phyloP scores from a whole-genome alignment of 2,888 invertebrate species.

The Cataglyphis albicans region DNA sequence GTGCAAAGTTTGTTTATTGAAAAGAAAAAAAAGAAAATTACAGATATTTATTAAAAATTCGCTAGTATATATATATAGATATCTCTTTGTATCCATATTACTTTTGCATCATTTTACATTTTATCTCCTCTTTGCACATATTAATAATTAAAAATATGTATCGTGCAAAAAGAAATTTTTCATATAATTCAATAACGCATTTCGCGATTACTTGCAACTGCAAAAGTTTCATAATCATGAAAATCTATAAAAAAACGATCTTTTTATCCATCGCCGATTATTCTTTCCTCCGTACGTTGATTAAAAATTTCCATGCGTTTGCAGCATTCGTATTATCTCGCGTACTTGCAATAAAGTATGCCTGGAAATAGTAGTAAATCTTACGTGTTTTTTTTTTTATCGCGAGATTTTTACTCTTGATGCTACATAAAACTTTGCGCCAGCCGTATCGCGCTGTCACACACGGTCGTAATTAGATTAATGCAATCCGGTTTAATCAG shows the following conservation, averaged over 20 bases:
- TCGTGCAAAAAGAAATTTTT: not conserved
- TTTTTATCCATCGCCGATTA: conserved; percentile 23
- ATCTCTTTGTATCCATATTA: not conserved
- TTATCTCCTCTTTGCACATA: too few relatives aligned
- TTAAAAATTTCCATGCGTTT: conserved; percentile 40
- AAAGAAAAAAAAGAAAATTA: not conserved
- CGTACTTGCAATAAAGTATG: not conserved
- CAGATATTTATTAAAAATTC: not conserved
- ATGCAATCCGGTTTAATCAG: conserved; percentile 29
- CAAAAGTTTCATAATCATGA: conserved; percentile 5
- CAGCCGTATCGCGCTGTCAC: not conserved
- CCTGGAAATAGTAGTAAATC: not conserved
- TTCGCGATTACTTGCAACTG: not conserved
- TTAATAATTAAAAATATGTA: conserved; percentile 19
- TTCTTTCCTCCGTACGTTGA: conserved; percentile 20
- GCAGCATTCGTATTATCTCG: not conserved
- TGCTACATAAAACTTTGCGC: not conserved
- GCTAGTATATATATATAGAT: not conserved
- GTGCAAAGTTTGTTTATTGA: not conserved
- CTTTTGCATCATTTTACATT: not conserved
- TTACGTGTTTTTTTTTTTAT: not conserved
- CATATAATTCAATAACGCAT: not conserved
- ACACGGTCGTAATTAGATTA: conserved; percentile 11
- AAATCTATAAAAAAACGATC: conserved; percentile 13
- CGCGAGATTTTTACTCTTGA: conserved; percentile 12